These are phyloP conservation scores for Threskiornis aethiopicus DNA, from an alignment of 2,797 vertebrate species.

Conservation along the genomic window DNA sequence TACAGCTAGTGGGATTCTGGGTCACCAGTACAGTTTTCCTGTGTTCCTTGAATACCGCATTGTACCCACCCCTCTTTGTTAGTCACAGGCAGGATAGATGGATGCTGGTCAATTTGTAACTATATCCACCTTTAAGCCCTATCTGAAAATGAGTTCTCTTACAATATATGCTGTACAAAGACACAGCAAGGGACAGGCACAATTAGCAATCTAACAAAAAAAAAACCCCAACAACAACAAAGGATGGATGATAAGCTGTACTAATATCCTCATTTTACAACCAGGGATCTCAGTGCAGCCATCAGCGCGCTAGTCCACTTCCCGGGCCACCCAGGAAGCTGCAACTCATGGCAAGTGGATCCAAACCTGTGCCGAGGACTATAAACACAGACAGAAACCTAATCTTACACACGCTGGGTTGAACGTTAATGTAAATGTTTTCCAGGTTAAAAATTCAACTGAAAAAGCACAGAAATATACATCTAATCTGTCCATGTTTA, in stretches of 20 bases:
- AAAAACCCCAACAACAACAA: not conserved
- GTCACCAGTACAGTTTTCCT: not conserved
- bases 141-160: not conserved
- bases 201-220: not conserved
- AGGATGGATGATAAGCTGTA: not conserved
- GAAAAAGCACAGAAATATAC: not conserved
- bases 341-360: not conserved
- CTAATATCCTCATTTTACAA: not conserved
- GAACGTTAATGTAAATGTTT: not conserved
- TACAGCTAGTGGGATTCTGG: not conserved
- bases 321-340: not conserved
- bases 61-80: not conserved
- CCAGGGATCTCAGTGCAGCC: not conserved
- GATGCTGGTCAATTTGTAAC: not conserved
- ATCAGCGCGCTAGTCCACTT: not conserved
- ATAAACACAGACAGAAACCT: not conserved
- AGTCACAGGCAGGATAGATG: not conserved
- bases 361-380: not conserved
- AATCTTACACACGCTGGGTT: rapidly evolving
- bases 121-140: not conserved
- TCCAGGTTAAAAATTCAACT: not conserved
- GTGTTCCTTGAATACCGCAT: rapidly evolving
- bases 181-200: not conserved
- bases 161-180: not conserved
- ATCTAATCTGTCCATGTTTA: not conserved